A percentile compares a stretch with the other conserved stretches of the same genome.
Evolutionary conservation across 2,113 vertebrate species (phyloP).

Genomic region (Hymenochirus boettgeri): DNA sequence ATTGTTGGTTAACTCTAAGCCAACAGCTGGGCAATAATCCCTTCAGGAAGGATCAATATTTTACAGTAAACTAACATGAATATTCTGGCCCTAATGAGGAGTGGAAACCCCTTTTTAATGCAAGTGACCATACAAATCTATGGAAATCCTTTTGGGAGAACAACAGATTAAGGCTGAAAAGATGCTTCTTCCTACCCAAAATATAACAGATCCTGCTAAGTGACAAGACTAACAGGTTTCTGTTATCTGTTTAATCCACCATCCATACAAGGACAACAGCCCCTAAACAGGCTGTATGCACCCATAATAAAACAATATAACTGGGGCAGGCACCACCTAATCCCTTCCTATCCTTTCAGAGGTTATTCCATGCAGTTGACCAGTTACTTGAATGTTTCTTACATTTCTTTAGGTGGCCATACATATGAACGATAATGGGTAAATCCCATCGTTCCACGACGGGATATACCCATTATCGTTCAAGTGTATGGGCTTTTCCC

Average conservation of each 20-base stretch:
- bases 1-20: constrained; percentile 25
- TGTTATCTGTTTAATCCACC: neutral
- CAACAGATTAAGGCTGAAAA: constrained; percentile 5
- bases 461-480: too few relatives aligned
- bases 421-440: too few relatives aligned
- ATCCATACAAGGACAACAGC: neutral
- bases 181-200: neutral
- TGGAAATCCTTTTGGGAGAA: constrained; percentile 31
- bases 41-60: constrained; percentile 22
- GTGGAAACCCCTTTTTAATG: constrained; percentile 9
- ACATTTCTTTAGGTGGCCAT: too few relatives aligned
- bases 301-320: neutral
- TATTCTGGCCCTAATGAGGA: constrained; percentile 24
- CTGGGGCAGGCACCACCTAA: too few relatives aligned
- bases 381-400: too few relatives aligned
- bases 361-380: too few relatives aligned
- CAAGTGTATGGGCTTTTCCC: too few relatives aligned
- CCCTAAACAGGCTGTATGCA: neutral
- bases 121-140: neutral
- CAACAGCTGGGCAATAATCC: constrained; percentile 17
- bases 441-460: too few relatives aligned
- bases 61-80: constrained; percentile 27
- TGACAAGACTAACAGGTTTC: neutral
- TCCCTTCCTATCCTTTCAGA: neutral
- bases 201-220: neutral